A percentile compares a stretch with the other conserved stretches of the same genome.
These are phyloP conservation scores for Wiebesia pumilae DNA, from an alignment of 1,140 invertebrate genomes.

Conservation along the genomic window DNA sequence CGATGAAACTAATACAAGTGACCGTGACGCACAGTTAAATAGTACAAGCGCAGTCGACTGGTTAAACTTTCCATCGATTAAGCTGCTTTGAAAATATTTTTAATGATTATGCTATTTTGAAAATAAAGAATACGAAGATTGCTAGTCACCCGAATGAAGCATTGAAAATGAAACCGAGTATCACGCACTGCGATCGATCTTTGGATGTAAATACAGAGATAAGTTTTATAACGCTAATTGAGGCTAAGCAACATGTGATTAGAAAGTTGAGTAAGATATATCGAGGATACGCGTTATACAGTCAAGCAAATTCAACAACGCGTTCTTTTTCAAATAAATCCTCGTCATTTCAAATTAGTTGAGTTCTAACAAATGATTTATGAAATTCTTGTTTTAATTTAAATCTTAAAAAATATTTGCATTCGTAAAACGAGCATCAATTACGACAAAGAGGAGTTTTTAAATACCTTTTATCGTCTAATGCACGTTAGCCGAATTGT, in stretches of 20 bases:
- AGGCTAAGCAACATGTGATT: background rate
- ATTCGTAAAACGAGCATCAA: too few species aligned
- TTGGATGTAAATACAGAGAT: background rate
- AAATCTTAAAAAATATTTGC: too few species aligned
- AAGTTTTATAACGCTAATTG: background rate
- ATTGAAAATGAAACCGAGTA: background rate
- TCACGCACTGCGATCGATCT: background rate
- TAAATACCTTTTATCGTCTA: background rate
- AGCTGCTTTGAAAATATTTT: background rate
- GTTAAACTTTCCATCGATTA: background rate
- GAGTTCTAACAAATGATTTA: background rate
- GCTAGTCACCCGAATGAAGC: background rate
- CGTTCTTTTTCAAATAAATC: background rate
- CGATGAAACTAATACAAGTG: background rate
- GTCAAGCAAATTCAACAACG: background rate
- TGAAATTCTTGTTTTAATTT: background rate
- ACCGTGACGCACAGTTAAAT: background rate
- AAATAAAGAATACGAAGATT: background rate
- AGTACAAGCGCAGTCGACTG: background rate
- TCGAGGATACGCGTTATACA: background rate
- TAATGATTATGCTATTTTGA: background rate
- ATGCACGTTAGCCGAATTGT: background rate
- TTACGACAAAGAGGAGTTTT: too few species aligned
- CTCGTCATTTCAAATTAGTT: background rate
- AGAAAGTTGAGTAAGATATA: constrained; percentile 19